A percentile compares a stretch with the other conserved stretches of the same genome.
phyloP scores from a whole-genome alignment of 1,140 invertebrate species.

The Drosophila sproati region DNA sequence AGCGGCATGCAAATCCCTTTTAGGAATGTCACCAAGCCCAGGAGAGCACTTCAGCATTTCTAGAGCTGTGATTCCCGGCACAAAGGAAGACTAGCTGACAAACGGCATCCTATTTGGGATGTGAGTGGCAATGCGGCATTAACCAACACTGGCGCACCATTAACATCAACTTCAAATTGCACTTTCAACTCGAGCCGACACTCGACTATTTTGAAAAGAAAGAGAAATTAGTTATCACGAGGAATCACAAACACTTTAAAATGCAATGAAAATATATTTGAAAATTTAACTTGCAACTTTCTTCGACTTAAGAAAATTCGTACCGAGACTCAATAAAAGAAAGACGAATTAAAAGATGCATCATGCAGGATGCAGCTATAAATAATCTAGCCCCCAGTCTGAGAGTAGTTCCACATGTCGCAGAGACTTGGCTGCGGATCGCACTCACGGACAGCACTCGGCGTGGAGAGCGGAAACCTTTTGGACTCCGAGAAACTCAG shows the following conservation, averaged over 20 bases:
- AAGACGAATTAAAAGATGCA: too few relatives aligned
- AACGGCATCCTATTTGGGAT: constrained; percentile 28
- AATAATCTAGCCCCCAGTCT: not conserved
- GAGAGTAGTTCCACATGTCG: constrained; percentile 36
- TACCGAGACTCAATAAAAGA: too few relatives aligned
- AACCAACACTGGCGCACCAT: constrained; percentile 33
- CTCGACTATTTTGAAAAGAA: not conserved
- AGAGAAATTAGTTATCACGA: not conserved
- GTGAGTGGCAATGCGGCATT: constrained; percentile 40
- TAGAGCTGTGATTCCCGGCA: not conserved
- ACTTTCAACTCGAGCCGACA: constrained; percentile 17
- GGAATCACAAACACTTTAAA: not conserved
- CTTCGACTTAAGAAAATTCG: too few relatives aligned
- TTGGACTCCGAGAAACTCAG: constrained; percentile 58
- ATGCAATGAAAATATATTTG: not conserved
- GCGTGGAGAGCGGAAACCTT: constrained; percentile 3
- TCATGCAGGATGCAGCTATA: too few relatives aligned
- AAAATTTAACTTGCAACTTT: not conserved
- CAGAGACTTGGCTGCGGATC: constrained; percentile 20
- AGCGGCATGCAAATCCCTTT: constrained; percentile 82
- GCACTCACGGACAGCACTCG: constrained; percentile 39
- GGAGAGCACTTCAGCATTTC: constrained; percentile 54
- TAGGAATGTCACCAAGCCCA: constrained; percentile 65
- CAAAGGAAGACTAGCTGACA: constrained; percentile 28
- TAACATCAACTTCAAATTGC: constrained; percentile 41